Conservation (phyloP, 1,140 invertebrate genomes). For the Leucophenga varia region DNA sequence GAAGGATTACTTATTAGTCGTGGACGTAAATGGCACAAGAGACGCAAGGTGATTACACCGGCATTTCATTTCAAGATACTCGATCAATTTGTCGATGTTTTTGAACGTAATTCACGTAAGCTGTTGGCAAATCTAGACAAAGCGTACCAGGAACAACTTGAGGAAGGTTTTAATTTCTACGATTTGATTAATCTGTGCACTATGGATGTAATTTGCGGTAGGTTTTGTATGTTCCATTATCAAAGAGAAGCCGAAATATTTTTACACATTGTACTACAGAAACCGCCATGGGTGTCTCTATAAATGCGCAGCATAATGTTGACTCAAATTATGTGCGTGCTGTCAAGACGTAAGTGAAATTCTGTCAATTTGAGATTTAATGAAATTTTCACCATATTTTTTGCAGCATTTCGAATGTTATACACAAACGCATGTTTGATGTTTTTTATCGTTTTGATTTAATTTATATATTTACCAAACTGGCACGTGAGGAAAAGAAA, state of each 20-base stretch:
- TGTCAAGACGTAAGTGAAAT: constrained; percentile 63
- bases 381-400: constrained; percentile 4
- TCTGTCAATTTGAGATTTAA: too few species aligned
- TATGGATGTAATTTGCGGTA: constrained; percentile 76
- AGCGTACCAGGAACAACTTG: constrained; percentile 18
- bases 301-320: constrained; percentile 71
- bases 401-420: constrained; percentile 43
- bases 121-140: constrained; percentile 62
- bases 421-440: constrained; percentile 57
- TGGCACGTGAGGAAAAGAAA: constrained; percentile 60
- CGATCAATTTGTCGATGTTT: constrained; percentile 71
- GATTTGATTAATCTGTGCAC: constrained; percentile 67
- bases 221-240: too few species aligned
- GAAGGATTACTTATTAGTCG: constrained; percentile 68
- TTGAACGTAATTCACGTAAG: constrained; percentile 68
- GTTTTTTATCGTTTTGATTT: constrained; percentile 61
- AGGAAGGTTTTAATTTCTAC: constrained; percentile 61
- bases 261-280: too few species aligned
- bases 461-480: constrained; percentile 60
- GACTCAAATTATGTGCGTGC: constrained; percentile 74
- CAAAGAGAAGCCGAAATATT: too few species aligned
- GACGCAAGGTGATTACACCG: constrained; percentile 81
- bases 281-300: constrained; percentile 79
- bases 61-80: constrained; percentile 87
- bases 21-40: constrained; percentile 71